These are phyloP conservation scores for Lepidocolaptes lacrymiger DNA, from an alignment of 2,797 vertebrate genomes.

Conservation along the genomic window DNA sequence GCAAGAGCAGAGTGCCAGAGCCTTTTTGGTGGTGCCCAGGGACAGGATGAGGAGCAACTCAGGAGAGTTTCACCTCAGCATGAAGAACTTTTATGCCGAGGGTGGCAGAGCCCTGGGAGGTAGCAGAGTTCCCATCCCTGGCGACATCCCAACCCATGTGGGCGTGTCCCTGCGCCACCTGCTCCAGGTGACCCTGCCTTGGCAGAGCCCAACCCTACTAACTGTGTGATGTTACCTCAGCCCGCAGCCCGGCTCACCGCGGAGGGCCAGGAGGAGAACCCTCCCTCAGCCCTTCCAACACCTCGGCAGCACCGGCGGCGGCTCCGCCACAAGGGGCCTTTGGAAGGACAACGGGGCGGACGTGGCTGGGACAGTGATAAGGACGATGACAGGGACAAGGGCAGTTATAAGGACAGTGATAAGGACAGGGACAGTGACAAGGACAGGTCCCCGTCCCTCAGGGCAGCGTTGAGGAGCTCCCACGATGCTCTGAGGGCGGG, in stretches of 20 bases:
- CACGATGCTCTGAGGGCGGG: too few relatives aligned
- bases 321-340: rapidly evolving
- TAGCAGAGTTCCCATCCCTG: background rate
- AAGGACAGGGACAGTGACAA: too few relatives aligned
- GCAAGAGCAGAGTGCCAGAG: background rate
- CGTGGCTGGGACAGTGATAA: rapidly evolving
- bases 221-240: background rate
- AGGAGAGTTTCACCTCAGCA: background rate
- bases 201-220: background rate
- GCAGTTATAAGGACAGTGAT: too few relatives aligned
- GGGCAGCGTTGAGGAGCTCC: too few relatives aligned
- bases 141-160: background rate
- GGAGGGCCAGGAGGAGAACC: too few relatives aligned
- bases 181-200: background rate
- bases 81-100: rapidly evolving
- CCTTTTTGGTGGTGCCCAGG: background rate
- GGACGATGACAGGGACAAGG: too few relatives aligned
- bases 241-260: background rate
- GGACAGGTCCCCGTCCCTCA: too few relatives aligned
- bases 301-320: rapidly evolving
- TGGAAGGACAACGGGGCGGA: rapidly evolving
- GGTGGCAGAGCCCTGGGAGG: too few relatives aligned
- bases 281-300: background rate
- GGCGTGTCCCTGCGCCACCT: background rate
- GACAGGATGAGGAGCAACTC: background rate